phyloP scores from a whole-genome alignment of 2,797 vertebrate genomes.

The Austrolebias charrua region DNA sequence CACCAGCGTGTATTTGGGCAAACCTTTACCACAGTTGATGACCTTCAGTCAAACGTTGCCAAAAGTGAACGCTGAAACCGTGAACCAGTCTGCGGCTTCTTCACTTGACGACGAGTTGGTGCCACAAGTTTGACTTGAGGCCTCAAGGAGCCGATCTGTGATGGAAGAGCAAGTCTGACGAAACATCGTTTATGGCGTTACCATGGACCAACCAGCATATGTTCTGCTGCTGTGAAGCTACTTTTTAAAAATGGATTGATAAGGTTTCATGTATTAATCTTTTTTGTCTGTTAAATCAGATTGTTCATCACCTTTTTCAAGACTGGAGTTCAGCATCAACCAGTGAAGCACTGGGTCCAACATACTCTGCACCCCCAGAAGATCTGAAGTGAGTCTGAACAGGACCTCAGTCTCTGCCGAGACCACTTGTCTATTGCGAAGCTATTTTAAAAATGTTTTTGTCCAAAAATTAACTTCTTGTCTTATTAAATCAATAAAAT shows the following conservation, averaged over 20 bases:
- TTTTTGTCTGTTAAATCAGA: slow-evolving; percentile 4
- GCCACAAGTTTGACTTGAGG: no score
- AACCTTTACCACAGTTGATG: no score
- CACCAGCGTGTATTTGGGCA: no score
- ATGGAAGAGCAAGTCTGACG: no score
- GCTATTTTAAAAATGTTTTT: neutral
- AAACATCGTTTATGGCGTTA: no score
- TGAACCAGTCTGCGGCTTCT: no score
- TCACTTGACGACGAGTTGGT: no score
- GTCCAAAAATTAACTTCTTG: neutral
- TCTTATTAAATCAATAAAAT: neutral
- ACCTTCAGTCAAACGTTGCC: no score
- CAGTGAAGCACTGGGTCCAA: neutral
- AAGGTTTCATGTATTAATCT: neutral
- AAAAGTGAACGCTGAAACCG: no score
- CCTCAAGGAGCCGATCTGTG: no score
- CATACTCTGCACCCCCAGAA: neutral
- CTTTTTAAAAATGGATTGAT: neutral
- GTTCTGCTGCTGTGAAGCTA: neutral
- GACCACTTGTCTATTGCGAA: neutral
- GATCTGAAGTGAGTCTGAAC: slow-evolving; percentile 5
- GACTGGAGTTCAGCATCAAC: neutral
- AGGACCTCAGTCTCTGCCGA: neutral
- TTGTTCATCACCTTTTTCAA: slow-evolving; percentile 3
- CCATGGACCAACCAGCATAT: no score